phyloP scores from a whole-genome alignment of 2,888 invertebrate species.

The Steromphala cineraria region DNA sequence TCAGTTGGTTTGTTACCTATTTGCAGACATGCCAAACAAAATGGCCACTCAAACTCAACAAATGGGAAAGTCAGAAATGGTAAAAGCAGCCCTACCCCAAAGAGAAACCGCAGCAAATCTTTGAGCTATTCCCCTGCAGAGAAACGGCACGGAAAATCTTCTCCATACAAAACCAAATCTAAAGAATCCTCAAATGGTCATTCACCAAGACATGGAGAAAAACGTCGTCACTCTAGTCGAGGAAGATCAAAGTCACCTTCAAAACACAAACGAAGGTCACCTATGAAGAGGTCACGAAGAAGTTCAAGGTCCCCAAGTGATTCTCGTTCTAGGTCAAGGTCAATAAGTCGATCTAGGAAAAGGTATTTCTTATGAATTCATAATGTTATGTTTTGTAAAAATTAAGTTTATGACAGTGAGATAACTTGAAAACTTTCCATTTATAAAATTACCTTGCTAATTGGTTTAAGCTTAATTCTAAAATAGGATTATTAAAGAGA shows the following conservation, averaged over 20 bases:
- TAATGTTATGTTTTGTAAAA: too few relatives aligned
- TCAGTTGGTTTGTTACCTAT: too few relatives aligned
- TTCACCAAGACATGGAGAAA: slow-evolving; percentile 17
- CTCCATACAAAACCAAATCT: slow-evolving; percentile 35
- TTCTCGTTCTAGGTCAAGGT: slow-evolving; percentile 42
- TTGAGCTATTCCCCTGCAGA: slow-evolving; percentile 46
- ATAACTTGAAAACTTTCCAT: too few relatives aligned
- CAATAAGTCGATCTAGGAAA: slow-evolving; percentile 25
- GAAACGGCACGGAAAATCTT: slow-evolving; percentile 30
- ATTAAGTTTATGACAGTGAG: too few relatives aligned
- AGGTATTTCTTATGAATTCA: background rate
- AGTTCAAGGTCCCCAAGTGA: slow-evolving; percentile 46
- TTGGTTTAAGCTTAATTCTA: too few relatives aligned
- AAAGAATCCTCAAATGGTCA: slow-evolving; percentile 24
- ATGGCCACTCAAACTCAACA: slow-evolving; percentile 18
- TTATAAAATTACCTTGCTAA: too few relatives aligned
- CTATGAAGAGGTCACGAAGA: slow-evolving; percentile 31
- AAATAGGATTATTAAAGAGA: too few relatives aligned
- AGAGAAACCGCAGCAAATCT: slow-evolving; percentile 40
- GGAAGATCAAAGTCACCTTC: slow-evolving; percentile 28
- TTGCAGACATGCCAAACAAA: slow-evolving; percentile 20
- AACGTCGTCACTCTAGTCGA: slow-evolving; percentile 3
- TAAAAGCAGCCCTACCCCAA: slow-evolving; percentile 23
- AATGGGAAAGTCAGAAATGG: background rate
- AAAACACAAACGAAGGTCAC: background rate